phyloP scores from a whole-genome alignment of 2,113 vertebrate genomes.

The Pagrus major region DNA sequence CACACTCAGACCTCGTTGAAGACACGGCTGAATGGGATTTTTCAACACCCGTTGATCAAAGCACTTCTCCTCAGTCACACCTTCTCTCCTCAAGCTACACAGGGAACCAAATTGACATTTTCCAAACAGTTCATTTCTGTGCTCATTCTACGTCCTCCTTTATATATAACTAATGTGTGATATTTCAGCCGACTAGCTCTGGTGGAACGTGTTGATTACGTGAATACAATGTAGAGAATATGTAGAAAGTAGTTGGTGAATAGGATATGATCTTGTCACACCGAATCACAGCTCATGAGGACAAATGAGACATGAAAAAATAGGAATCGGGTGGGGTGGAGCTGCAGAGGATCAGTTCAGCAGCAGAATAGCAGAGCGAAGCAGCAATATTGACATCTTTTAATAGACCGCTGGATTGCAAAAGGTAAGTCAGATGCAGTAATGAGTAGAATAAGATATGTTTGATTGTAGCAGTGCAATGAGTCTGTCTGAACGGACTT shows the following conservation, averaged over 20 bases:
- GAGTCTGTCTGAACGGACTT: background rate
- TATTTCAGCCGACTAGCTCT: background rate
- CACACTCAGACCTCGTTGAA: background rate
- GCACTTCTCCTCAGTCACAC: background rate
- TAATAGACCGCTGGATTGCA: background rate
- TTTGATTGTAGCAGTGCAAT: background rate
- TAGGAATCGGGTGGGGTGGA: background rate
- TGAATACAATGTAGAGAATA: background rate
- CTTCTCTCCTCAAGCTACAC: background rate
- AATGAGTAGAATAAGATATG: background rate
- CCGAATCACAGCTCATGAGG: background rate
- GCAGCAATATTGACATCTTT: background rate
- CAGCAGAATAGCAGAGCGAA: background rate
- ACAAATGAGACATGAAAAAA: background rate
- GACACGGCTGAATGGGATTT: background rate
- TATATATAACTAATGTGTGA: too few relatives aligned
- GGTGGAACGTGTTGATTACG: background rate
- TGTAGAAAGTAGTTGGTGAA: background rate
- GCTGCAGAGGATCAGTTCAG: background rate
- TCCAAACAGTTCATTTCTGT: background rate
- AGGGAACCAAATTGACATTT: background rate
- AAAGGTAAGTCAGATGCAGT: background rate
- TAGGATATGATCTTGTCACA: background rate
- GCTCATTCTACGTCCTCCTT: background rate
- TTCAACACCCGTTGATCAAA: conserved; percentile 14